Conservation (phyloP, 2,113 vertebrate genomes). For the Connochaetes taurinus region DNA sequence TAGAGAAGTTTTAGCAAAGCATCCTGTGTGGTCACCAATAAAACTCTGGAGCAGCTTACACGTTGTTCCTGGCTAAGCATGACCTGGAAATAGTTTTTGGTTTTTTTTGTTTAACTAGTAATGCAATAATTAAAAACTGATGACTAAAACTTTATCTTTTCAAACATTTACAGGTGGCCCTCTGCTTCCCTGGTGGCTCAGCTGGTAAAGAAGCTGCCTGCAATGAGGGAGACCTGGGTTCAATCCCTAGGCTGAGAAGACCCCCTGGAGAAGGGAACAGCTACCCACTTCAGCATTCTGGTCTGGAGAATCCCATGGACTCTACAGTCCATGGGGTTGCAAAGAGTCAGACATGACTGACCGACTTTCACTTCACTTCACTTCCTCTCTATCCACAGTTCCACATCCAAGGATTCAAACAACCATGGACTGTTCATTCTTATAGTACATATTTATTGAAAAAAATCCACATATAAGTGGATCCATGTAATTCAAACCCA, state of each 20-base stretch:
- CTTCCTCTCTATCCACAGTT: background rate
- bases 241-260: background rate
- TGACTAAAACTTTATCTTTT: background rate
- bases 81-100: background rate
- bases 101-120: background rate
- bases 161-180: background rate
- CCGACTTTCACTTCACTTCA: background rate
- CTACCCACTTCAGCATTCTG: background rate
- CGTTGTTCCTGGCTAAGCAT: background rate
- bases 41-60: background rate
- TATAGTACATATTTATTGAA: background rate
- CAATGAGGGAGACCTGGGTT: background rate
- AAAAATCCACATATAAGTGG: background rate
- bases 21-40: background rate
- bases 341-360: background rate
- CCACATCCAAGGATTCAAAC: background rate
- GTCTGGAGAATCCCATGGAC: background rate
- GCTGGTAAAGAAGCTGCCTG: background rate
- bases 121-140: background rate
- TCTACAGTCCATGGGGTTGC: background rate
- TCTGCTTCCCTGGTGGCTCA: background rate
- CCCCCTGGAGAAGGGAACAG: background rate
- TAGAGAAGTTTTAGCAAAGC: background rate
- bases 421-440: background rate
- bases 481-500: background rate